A percentile compares a stretch with the other conserved stretches of the same genome.
These are phyloP conservation scores for Gymnoscopelus braueri DNA, from an alignment of 2,797 vertebrate genomes.

Conservation along the genomic window DNA sequence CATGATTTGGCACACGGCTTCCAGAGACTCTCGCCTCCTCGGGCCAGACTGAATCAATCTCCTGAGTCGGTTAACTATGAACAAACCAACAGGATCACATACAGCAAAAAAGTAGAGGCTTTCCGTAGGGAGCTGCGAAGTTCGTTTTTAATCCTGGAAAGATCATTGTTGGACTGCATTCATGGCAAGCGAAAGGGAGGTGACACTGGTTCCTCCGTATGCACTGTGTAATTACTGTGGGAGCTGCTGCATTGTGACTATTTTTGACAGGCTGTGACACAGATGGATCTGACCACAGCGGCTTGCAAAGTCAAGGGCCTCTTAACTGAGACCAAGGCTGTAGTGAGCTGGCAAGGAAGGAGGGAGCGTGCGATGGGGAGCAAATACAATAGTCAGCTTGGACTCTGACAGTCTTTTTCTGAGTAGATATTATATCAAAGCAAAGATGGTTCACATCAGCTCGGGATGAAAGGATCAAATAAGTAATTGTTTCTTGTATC, in stretches of 20 bases:
- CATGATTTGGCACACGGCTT: not conserved
- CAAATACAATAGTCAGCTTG: constrained; percentile 24
- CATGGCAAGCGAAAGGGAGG: constrained; percentile 77
- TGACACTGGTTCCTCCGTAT: constrained; percentile 78
- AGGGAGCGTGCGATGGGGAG: constrained; percentile 30
- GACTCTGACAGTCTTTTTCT: constrained; percentile 29
- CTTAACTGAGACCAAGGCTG: constrained; percentile 33
- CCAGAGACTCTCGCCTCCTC: not conserved
- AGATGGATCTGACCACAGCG: constrained; percentile 81
- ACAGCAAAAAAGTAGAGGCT: constrained; percentile 5
- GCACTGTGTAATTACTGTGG: constrained; percentile 81
- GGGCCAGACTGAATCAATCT: constrained; percentile 5
- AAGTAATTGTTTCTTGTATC: constrained; percentile 21
- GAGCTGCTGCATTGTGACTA: constrained; percentile 83
- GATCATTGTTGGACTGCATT: constrained; percentile 71
- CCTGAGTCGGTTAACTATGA: constrained; percentile 4
- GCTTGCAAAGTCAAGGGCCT: constrained; percentile 71
- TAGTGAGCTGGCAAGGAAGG: constrained; percentile 34
- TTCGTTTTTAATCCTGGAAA: constrained; percentile 64
- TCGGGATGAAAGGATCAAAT: constrained; percentile 13
- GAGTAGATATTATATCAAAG: constrained; percentile 49
- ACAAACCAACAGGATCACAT: constrained; percentile 2
- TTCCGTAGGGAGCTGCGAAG: constrained; percentile 28
- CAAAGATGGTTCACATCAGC: constrained; percentile 53
- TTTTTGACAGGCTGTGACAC: constrained; percentile 80